Base-by-base conservation (phyloP, 2,113 vertebrate species). In the Naja naja region DNA sequence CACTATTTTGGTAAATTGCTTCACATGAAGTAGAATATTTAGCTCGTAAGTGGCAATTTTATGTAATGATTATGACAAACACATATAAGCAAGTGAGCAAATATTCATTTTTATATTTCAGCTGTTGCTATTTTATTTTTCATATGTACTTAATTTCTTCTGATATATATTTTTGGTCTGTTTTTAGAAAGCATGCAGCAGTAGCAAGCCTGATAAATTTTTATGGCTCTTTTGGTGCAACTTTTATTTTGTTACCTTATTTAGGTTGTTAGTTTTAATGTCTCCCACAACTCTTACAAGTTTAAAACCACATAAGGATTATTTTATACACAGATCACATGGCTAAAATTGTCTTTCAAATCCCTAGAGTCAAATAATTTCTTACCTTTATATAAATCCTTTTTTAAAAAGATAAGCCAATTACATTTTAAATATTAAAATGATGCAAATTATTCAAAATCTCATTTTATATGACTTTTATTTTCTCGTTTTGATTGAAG, bases 61-160 rank as follows among this genome's bases (percentile, higher is more conserved):
- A 58, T 56, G 4, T 56, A 14, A 55, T 1, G 23, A 87, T 5
- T 53, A 54, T 52, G 87, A 16, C 54, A 55, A 23, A 27, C 20
- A 11, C 8, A 27, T 45, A 25, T 88, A 34, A 89, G 12, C 14
- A 45, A 45, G n/a, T 85, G 45, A 90, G 54, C 81, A 58, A 85
- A 47, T 58, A 86, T 47, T 91, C 39, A 86, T 47, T 91, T 85
- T 86, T 91, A n/a, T 27, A 91, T 22, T 4, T 55, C 88, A 49
- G 54, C 5, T 53, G 27, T 56, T 86, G 0, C 54, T 85, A 23
- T 90, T 87, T 95, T 85, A 23, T 93, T 87, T 95, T 91, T 85
- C 34, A 85, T 0, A 0, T 7, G 43, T 5, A 43, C n/a, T 90
- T 23, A 89, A 25, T 87, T 91, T 91, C 5, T 18, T 94, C 91